Percentiles rank a stretch among this genome's conserved stretches.
Evolutionary conservation across 2,113 vertebrate genomes (phyloP).

Genomic region (Lichenostomus cassidix): DNA sequence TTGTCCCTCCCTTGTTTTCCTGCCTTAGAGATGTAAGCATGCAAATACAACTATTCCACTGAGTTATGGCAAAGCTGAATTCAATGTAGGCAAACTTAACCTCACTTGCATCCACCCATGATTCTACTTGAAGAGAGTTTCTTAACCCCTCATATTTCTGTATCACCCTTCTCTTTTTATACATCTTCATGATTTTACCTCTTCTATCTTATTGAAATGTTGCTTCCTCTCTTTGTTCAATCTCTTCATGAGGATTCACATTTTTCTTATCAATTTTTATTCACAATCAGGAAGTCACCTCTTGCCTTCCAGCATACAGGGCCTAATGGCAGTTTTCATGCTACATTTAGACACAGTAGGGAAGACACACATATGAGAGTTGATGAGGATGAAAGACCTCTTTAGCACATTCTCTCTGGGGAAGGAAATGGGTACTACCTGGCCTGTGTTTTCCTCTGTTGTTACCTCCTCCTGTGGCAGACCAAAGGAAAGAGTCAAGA

Average conservation of each 20-base stretch:
- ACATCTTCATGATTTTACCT: neutral
- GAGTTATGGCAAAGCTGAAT: neutral
- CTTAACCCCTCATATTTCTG: neutral
- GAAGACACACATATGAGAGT: neutral
- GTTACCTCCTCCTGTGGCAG: neutral
- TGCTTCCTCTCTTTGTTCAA: neutral
- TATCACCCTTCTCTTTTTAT: neutral
- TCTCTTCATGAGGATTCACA: accelerated
- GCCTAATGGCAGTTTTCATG: neutral
- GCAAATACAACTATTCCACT: neutral
- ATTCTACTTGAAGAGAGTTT: neutral
- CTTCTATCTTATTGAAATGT: neutral
- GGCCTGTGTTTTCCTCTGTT: neutral
- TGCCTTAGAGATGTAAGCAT: neutral
- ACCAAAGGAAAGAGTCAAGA: neutral
- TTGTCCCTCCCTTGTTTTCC: neutral
- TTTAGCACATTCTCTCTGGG: neutral
- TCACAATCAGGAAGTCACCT: neutral
- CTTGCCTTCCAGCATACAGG: neutral
- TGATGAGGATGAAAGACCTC: neutral
- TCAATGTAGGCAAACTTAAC: neutral
- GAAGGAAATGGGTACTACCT: neutral
- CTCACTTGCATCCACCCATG: neutral
- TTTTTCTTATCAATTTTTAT: neutral
- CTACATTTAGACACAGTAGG: neutral